phyloP scores from a whole-genome alignment of 64 coral and sea anemone genomes.

The Porites lutea region DNA sequence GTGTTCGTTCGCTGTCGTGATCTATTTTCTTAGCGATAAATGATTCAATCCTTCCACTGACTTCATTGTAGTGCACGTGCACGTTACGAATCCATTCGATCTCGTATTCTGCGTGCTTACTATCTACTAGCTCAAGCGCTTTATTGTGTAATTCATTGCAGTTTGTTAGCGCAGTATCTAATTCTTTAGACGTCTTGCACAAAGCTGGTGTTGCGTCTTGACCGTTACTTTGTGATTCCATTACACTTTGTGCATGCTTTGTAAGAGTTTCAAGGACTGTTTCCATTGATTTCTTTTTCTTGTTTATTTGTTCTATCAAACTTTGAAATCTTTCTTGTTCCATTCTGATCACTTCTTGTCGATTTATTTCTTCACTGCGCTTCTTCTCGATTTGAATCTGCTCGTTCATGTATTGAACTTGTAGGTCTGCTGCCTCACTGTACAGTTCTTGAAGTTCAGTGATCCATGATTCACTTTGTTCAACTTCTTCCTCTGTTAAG shows the following conservation, averaged over 20 bases:
- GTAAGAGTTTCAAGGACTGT: slow-evolving; percentile 45
- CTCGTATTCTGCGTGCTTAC: not conserved
- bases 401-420: slow-evolving; percentile 50
- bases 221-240: slow-evolving; percentile 31
- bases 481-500: slow-evolving; percentile 71
- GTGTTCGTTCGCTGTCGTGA: not conserved
- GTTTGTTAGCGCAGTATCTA: not conserved
- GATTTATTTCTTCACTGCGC: slow-evolving; percentile 39
- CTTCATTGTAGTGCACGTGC: slow-evolving; percentile 47
- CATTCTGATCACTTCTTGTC: slow-evolving; percentile 34
- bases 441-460: slow-evolving; percentile 65
- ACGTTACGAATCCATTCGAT: slow-evolving; percentile 53
- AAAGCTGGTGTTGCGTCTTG: slow-evolving; percentile 6
- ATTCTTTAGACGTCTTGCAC: slow-evolving; percentile 22
- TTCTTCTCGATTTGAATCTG: slow-evolving; percentile 46
- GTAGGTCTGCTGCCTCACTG: slow-evolving; percentile 22
- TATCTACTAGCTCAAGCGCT: slow-evolving; percentile 26
- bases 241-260: slow-evolving; percentile 17
- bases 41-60: slow-evolving; percentile 43
- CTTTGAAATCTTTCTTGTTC: slow-evolving; percentile 60
- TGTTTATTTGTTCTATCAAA: slow-evolving; percentile 29
- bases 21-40: slow-evolving; percentile 17
- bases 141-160: slow-evolving; percentile 23
- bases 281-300: slow-evolving; percentile 33
- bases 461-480: slow-evolving; percentile 63